Conservation (phyloP, 2,888 invertebrate genomes). For the Tenthredo distinguenda region DNA sequence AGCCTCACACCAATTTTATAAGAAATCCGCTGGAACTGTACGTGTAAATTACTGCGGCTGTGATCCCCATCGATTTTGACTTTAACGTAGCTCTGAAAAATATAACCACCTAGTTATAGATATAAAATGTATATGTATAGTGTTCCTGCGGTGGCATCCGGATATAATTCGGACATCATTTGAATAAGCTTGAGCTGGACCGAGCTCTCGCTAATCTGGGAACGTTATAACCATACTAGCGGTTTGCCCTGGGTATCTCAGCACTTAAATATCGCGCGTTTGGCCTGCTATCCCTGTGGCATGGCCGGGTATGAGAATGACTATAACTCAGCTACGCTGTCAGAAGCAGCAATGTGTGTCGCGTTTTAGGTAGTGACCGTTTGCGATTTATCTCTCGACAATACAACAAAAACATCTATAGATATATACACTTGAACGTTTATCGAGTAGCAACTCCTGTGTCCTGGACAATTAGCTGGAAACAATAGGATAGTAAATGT, state of each 20-base stretch:
- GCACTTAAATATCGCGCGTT: conserved; percentile 45
- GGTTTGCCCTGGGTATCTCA: conserved; percentile 39
- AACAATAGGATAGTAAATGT: conserved; percentile 19
- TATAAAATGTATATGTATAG: neutral
- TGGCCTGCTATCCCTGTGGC: conserved; percentile 35
- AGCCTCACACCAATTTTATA: neutral
- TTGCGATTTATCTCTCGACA: conserved; percentile 41
- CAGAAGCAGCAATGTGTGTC: conserved; percentile 51
- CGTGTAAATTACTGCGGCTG: neutral
- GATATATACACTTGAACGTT: conserved; percentile 17
- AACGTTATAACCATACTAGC: conserved; percentile 20
- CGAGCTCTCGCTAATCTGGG: conserved; percentile 32
- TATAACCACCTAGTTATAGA: neutral
- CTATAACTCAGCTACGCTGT: conserved; percentile 47
- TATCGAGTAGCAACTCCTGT: conserved; percentile 37
- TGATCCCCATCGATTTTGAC: neutral
- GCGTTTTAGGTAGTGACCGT: conserved; percentile 47
- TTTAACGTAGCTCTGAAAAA: neutral
- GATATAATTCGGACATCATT: conserved; percentile 34
- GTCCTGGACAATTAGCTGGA: conserved; percentile 27
- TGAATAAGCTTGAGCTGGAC: conserved; percentile 28
- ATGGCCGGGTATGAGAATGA: conserved; percentile 31
- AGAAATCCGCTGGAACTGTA: neutral
- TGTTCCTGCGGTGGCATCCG: neutral
- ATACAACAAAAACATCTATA: conserved; percentile 31